Base-by-base conservation (phyloP, 2,113 vertebrate species). In the Anguilla japonica region DNA sequence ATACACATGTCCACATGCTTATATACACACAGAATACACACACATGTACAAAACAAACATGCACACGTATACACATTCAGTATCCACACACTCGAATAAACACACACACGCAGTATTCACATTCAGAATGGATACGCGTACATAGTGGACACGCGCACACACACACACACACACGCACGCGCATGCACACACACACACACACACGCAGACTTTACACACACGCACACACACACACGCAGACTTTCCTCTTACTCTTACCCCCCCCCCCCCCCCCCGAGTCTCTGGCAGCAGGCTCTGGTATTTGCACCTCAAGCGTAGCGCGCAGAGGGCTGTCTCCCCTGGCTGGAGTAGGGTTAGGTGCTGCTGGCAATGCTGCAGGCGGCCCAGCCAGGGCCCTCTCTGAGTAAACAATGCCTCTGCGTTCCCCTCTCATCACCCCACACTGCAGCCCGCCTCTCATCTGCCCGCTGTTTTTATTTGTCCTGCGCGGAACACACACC, bases 361-460 rank as follows among this genome's bases (percentile, higher is more conserved):
- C 93, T 93, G 89, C 90, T 87, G 93, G 93, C 93, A 53, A 86
- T 90, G 91, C 93, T 92, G 83, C 22, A 88, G 94, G 93, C 93
- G 83, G 87, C 89, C 89, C 90, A 82, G 84, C 40, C 89, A 91
- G 92, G 88, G 63, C 84, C 84, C 87, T 88, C 71, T 11, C 26
- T 75, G n/a, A 34, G 71, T 75, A 75, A 75, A 75, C 71, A 75
- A 75, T 75, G 34, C 71, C 56, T 60, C 34, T 26, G 34, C 26
- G 22, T 41, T 60, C 40, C 22, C 46, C 82, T 83, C 14, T 84
- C 71, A 75, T 75, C 71, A 34, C 34, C 71, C 71, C 26, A 75
- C 26, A 34, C 71, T 13, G 34, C 34, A 75, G 71, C n/a, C 71
- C 13, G 9, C n/a, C n/a, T 34, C 71, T 75, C n/a, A 34, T 75